Conservation (phyloP, 2,888 invertebrate genomes). For the Lamproptera curius region DNA sequence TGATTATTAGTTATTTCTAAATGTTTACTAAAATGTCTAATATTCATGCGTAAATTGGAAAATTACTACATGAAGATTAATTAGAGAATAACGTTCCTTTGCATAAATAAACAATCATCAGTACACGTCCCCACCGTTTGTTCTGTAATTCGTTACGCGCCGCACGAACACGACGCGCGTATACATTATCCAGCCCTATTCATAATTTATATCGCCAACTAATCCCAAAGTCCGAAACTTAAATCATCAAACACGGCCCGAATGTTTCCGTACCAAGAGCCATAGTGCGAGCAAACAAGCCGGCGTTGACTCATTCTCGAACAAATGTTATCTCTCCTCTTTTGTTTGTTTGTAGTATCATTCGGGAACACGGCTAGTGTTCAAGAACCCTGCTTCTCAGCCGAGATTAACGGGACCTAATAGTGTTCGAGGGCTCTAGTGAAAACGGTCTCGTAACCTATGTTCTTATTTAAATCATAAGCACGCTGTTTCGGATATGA, state of each 20-base stretch:
- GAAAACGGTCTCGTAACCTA: slow-evolving; percentile 46
- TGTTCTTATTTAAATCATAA: slow-evolving; percentile 28
- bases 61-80: no score
- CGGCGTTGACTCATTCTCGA: slow-evolving; percentile 63
- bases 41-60: no score
- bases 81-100: no score
- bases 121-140: no score
- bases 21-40: no score
- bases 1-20: no score
- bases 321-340: slow-evolving; percentile 74
- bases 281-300: slow-evolving; percentile 19
- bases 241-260: slow-evolving; percentile 19
- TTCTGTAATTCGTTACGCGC: no score
- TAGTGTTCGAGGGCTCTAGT: slow-evolving; percentile 31
- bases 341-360: slow-evolving; percentile 74
- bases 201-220: slow-evolving; percentile 7
- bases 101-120: no score
- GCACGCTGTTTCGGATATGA: slow-evolving; percentile 20
- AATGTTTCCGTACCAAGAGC: slow-evolving; percentile 20
- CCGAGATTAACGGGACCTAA: slow-evolving; percentile 18
- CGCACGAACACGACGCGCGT: no score
- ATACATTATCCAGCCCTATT: slow-evolving; percentile 15
- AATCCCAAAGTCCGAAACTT: slow-evolving; percentile 17
- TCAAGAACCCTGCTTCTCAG: slow-evolving; percentile 33
- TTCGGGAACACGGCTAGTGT: slow-evolving; percentile 41